These are phyloP conservation scores for Acromyrmex charruanus DNA, from an alignment of 1,140 invertebrate genomes.

Conservation along the genomic window DNA sequence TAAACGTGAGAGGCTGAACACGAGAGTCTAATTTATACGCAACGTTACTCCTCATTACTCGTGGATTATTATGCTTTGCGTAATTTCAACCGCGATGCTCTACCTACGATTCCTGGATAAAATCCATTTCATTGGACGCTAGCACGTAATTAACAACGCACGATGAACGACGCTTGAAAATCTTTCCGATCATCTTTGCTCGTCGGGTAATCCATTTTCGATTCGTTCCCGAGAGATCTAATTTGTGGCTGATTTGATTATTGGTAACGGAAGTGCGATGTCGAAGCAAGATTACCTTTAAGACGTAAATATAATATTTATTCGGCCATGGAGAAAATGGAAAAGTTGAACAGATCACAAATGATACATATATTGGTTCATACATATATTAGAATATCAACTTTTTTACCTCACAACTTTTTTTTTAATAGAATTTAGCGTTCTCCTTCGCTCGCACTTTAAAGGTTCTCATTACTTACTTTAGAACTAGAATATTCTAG, in stretches of 20 bases:
- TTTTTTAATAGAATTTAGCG: not conserved
- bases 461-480: not conserved
- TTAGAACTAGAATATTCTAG: not conserved
- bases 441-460: not conserved
- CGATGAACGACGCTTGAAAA: not conserved
- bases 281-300: slow-evolving; percentile 52
- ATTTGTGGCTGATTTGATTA: slow-evolving; percentile 59
- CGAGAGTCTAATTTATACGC: slow-evolving; percentile 26
- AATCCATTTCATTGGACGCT: not conserved
- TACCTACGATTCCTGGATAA: not conserved
- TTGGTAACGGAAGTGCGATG: slow-evolving; percentile 39
- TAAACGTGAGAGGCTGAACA: not conserved
- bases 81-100: not conserved
- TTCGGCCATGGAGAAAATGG: slow-evolving; percentile 4
- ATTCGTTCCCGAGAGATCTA: slow-evolving; percentile 42
- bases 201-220: slow-evolving; percentile 14
- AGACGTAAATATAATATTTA: not conserved
- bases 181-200: slow-evolving; percentile 4
- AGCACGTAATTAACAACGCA: not conserved
- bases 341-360: not conserved
- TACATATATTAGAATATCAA: slow-evolving; percentile 15
- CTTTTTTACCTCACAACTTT: not conserved
- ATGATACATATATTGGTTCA: not conserved
- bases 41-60: slow-evolving; percentile 19
- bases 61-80: slow-evolving; percentile 12